A percentile compares a stretch with the other conserved stretches of the same genome.
Conservation (phyloP, 2,113 vertebrate genomes). For the Corythornis cristatus region DNA sequence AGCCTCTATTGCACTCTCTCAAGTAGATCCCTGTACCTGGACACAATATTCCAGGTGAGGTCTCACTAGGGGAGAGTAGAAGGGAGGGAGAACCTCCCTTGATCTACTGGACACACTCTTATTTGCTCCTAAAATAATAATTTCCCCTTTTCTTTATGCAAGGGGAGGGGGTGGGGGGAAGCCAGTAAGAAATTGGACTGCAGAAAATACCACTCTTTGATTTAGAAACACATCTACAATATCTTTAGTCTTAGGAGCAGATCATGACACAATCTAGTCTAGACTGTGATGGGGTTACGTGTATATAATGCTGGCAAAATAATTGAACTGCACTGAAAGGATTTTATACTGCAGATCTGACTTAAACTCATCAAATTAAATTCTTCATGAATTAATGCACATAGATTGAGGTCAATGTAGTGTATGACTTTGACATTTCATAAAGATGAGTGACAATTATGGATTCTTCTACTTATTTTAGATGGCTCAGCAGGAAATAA, state of each 20-base stretch:
- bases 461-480: neutral
- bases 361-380: conserved; percentile 18
- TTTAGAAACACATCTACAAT: neutral
- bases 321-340: neutral
- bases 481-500: neutral
- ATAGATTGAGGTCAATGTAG: neutral
- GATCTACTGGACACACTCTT: too few relatives aligned
- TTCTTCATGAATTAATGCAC: conserved; percentile 16
- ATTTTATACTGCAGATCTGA: neutral
- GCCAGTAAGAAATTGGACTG: neutral
- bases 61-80: too few relatives aligned
- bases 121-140: neutral
- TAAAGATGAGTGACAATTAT: neutral
- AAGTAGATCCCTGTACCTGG: too few relatives aligned
- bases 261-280: neutral
- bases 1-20: too few relatives aligned
- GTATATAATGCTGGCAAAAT: conserved; percentile 1
- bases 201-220: neutral
- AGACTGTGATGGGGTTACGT: neutral
- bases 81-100: too few relatives aligned
- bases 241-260: neutral
- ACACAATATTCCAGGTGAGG: too few relatives aligned
- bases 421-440: neutral
- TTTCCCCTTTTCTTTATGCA: neutral
- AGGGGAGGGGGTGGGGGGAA: neutral